Percentiles rank a stretch among this genome's conserved stretches.
These are phyloP conservation scores for Acronicta psi DNA, from an alignment of 2,888 invertebrate genomes.

Conservation along the genomic window DNA sequence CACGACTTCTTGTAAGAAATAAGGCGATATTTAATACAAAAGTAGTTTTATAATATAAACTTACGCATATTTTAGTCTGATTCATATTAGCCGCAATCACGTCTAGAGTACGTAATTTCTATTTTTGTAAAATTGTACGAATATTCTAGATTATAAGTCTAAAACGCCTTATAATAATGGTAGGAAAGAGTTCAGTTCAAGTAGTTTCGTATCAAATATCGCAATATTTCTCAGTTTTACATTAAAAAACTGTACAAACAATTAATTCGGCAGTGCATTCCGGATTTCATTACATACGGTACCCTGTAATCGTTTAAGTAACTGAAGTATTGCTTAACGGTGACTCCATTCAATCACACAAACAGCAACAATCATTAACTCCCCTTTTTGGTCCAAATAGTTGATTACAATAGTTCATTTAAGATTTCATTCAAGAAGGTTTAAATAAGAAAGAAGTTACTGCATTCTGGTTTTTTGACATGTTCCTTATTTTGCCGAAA, in stretches of 20 bases:
- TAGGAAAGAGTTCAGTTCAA: not conserved
- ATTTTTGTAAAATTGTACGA: not conserved
- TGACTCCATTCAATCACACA: conserved; percentile 42
- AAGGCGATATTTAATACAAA: conserved; percentile 26
- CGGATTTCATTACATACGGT: conserved; percentile 32
- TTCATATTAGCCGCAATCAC: not conserved
- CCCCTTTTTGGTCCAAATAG: conserved; percentile 12
- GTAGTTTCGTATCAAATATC: conserved; percentile 24
- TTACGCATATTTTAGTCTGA: not conserved
- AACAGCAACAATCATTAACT: conserved; percentile 35
- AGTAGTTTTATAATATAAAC: not conserved
- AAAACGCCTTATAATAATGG: conserved; percentile 30
- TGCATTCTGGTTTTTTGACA: conserved; percentile 1
- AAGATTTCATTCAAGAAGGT: conserved; percentile 8
- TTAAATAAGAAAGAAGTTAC: conserved; percentile 24
- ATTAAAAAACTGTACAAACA: conserved; percentile 25
- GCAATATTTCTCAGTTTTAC: conserved; percentile 8
- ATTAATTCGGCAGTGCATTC: conserved; percentile 32
- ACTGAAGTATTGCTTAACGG: conserved; percentile 17
- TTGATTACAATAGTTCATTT: conserved; percentile 4
- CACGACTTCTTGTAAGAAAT: conserved; percentile 32
- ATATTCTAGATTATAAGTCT: conserved; percentile 21
- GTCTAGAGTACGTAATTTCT: not conserved
- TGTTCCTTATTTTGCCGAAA: conserved; percentile 1
- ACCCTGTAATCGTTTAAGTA: conserved; percentile 57